phyloP scores from a whole-genome alignment of 2,113 vertebrate genomes.

The Cebidichthys violaceus region DNA sequence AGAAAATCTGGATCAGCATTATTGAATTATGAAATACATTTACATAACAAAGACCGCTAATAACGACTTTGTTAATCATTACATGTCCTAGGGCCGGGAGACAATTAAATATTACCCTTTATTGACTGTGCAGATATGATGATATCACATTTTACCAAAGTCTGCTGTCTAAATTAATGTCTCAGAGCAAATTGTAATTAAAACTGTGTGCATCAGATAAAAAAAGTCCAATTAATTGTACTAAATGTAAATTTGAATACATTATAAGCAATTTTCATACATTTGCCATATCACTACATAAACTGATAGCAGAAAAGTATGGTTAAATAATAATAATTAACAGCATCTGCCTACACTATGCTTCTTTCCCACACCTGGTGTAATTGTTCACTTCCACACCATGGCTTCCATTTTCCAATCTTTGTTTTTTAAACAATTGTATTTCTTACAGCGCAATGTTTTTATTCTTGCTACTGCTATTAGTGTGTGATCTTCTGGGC shows the following conservation, averaged over 20 bases:
- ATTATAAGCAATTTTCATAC: neutral
- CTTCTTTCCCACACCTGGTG: neutral
- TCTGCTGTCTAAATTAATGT: neutral
- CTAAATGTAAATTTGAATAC: neutral
- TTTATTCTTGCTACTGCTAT: neutral
- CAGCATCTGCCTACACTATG: neutral
- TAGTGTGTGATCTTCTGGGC: neutral
- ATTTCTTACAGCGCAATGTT: neutral
- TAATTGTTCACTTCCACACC: rapidly evolving
- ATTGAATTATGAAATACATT: slow-evolving; percentile 36
- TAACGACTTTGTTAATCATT: slow-evolving; percentile 24
- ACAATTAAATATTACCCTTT: slow-evolving; percentile 21
- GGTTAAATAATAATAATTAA: neutral
- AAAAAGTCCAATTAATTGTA: neutral
- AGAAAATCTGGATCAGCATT: slow-evolving; percentile 21
- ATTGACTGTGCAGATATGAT: slow-evolving; percentile 16
- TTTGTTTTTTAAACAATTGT: neutral
- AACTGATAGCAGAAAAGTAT: neutral
- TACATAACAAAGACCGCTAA: slow-evolving; percentile 27
- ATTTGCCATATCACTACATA: neutral
- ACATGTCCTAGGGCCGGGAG: neutral
- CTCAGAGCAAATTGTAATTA: neutral
- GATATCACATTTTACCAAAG: neutral
- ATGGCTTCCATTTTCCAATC: slow-evolving; percentile 1
- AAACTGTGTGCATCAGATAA: neutral